Evolutionary conservation across 2,888 invertebrate species (phyloP), one percentile per base, ranked within the genome.

Genomic region (Phengaris alcon): DNA sequence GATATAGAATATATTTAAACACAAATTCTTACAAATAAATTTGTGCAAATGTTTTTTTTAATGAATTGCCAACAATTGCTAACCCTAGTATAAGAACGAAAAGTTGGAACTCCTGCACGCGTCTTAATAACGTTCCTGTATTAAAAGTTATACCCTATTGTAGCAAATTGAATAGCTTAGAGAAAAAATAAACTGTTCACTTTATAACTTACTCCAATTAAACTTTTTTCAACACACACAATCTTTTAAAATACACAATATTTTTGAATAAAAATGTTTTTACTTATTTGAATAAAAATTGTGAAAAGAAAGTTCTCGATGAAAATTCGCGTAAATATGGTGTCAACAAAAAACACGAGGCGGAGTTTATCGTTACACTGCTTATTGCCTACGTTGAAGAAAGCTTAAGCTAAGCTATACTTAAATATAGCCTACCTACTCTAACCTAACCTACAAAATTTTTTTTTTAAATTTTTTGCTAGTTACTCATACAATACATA

Each of bases 91-190:
- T 72, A 80, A 76, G 77, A 77, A 78, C 79, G 74, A 79, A 80
- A 82, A 80, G 78, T 81, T 79, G 77, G 81, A 82, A 84, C 82
- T 80, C 81, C 81, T 82, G 83, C 83, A 79, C 80, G 81, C 81
- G 82, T 83, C 82, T 83, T 85, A 85, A 83, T 84, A 85, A 83
- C 82, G 81, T 82, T 83, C 81, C 81, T 83, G 81, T 83, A 82
- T 82, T 82, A 82, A 82, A 84, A 81, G 83, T 83, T 83, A 83
- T 83, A 83, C 81, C 81, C 84, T 82, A 83, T 82, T 84, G 83
- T 84, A 79, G 81, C 79, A 79, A 79, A 82, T 80, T 78, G 78
- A 79, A 78, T 75, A 79, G 79, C 77, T 79, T 77, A 69, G 69
- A 75, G 79, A 79, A 80, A 78, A 79, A 80, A 78, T 80, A 79